Conservation (phyloP, 2,797 vertebrate species). For the Sitta carolinensis region DNA sequence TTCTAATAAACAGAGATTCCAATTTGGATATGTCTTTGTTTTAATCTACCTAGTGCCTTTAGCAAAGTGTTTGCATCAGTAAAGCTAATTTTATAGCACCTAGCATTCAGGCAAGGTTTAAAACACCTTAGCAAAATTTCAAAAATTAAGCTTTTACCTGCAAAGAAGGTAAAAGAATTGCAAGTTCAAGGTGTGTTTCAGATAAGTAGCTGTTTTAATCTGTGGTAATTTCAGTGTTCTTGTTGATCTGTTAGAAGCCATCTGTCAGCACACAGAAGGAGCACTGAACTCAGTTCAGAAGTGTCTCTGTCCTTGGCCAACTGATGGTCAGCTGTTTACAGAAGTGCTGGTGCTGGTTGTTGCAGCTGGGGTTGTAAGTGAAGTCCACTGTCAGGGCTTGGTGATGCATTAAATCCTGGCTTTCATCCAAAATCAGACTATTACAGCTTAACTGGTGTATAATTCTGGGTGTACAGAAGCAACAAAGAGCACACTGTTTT, state of each 20-base stretch:
- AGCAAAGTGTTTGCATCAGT: not conserved
- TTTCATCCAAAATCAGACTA: not conserved
- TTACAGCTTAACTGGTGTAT: not conserved
- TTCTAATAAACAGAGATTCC: not conserved
- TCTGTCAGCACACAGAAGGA: not conserved
- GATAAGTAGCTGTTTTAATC: not conserved
- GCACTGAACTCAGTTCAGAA: not conserved
- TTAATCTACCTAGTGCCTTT: not conserved
- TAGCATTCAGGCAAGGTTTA: not conserved
- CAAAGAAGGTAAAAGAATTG: not conserved
- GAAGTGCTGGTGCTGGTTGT: not conserved
- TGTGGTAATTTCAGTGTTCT: not conserved
- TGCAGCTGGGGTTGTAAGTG: not conserved
- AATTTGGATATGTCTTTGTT: not conserved
- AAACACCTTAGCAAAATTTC: not conserved
- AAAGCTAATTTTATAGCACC: not conserved
- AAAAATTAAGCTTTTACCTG: not conserved
- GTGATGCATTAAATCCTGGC: not conserved
- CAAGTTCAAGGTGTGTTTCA: not conserved
- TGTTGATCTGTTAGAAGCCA: not conserved
- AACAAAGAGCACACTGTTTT: not conserved
- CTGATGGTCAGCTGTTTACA: not conserved
- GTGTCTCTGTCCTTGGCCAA: not conserved
- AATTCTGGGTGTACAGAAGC: not conserved
- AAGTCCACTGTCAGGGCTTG: not conserved